Conservation (phyloP, 2,888 invertebrate genomes). For the Dinocampus coccinellae region DNA sequence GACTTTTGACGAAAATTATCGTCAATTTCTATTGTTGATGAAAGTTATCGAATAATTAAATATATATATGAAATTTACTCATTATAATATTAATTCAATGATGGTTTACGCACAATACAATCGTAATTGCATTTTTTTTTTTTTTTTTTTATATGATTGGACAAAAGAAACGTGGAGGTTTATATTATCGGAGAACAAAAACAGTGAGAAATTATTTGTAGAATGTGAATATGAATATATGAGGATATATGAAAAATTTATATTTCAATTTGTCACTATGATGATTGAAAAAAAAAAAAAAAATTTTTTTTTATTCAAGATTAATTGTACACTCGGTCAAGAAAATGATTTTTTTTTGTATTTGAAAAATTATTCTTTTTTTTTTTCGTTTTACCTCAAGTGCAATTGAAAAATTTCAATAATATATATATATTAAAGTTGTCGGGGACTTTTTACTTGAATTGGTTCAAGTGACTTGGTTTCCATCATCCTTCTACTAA, state of each 20-base stretch:
- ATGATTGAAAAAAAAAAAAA: too few relatives aligned
- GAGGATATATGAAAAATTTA: constrained; percentile 7
- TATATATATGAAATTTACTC: too few relatives aligned
- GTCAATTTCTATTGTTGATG: background rate
- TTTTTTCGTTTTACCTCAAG: background rate
- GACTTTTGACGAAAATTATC: background rate
- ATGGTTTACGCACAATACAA: constrained; percentile 17
- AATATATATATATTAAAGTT: background rate
- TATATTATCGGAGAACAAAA: background rate
- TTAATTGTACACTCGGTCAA: constrained; percentile 14
- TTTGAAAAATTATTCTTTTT: background rate
- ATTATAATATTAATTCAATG: constrained; percentile 35
- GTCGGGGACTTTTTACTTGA: background rate
- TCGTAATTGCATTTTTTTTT: constrained; percentile 38
- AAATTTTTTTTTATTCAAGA: too few relatives aligned
- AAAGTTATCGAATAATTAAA: too few relatives aligned
- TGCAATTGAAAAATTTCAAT: background rate
- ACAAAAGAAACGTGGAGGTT: constrained; percentile 4
- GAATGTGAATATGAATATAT: too few relatives aligned
- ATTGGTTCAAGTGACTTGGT: constrained; percentile 11
- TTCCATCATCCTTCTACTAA: too few relatives aligned
- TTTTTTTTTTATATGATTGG: too few relatives aligned
- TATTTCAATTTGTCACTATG: background rate
- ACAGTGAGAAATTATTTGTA: too few relatives aligned
- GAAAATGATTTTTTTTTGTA: background rate